These are phyloP conservation scores for Caenorhabditis sulstoni DNA, from an alignment of 2,888 invertebrate species.

Conservation along the genomic window DNA sequence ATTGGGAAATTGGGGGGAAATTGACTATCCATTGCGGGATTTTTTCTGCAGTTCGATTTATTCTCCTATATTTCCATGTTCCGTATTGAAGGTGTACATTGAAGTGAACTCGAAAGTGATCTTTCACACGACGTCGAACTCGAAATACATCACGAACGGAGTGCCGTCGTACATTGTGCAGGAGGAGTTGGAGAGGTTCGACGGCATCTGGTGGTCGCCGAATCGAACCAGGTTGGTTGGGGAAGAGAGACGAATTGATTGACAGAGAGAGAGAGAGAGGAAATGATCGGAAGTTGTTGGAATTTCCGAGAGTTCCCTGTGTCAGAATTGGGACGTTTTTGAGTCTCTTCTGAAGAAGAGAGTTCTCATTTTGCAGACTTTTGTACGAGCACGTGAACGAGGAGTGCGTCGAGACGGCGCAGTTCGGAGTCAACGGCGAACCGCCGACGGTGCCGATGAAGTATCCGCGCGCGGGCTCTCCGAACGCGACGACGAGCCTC, in stretches of 20 bases:
- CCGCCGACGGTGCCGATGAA: conserved; percentile 64
- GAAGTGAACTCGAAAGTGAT: conserved; percentile 40
- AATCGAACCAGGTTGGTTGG: too few species aligned
- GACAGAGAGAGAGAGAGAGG: too few species aligned
- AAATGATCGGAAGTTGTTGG: too few species aligned
- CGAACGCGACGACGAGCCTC: conserved; percentile 69
- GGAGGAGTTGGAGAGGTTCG: conserved; percentile 96
- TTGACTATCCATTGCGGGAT: too few species aligned
- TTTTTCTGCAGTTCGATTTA: too few species aligned
- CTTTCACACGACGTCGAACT: conserved; percentile 33
- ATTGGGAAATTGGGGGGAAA: too few species aligned
- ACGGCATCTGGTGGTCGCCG: conserved; percentile 92
- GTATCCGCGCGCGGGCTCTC: conserved; percentile 71
- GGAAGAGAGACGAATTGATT: not conserved
- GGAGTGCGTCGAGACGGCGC: conserved; percentile 91
- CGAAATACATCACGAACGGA: conserved; percentile 83
- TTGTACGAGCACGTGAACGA: conserved; percentile 84
- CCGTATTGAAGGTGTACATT: conserved; percentile 52
- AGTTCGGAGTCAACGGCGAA: conserved; percentile 80
- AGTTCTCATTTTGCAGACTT: too few species aligned
- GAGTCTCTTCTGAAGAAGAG: too few species aligned
- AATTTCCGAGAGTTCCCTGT: too few species aligned
- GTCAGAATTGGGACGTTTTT: too few species aligned
- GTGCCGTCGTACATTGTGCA: conserved; percentile 98
- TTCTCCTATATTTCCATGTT: too few species aligned